Percentiles rank a stretch among this genome's conserved stretches.
phyloP scores from a whole-genome alignment of 2,888 invertebrate genomes.

The Cantharis rufa region DNA sequence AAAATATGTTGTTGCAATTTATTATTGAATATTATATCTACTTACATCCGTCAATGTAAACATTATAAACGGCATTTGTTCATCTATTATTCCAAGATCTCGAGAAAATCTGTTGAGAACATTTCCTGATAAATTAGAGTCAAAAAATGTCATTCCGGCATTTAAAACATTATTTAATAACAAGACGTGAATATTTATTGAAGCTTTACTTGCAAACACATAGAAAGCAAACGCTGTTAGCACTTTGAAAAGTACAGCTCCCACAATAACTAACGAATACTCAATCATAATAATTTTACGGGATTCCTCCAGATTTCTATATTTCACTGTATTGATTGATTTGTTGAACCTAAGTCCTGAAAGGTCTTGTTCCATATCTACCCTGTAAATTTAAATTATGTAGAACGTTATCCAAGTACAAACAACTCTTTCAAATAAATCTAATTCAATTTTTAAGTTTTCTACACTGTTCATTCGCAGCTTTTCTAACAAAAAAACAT shows the following conservation, averaged over 20 bases:
- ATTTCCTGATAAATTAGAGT: conserved; percentile 28
- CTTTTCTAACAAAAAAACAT: no score
- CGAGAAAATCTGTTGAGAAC: neutral
- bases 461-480: no score
- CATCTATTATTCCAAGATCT: neutral
- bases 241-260: neutral
- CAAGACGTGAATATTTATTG: neutral
- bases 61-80: neutral
- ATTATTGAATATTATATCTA: neutral
- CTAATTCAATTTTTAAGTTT: no score
- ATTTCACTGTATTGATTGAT: neutral
- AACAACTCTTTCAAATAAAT: no score
- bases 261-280: neutral
- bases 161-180: conserved; percentile 42
- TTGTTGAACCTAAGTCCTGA: neutral
- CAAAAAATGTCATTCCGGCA: conserved; percentile 48
- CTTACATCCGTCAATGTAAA: neutral
- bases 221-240: neutral
- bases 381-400: neutral
- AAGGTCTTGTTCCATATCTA: neutral
- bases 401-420: no score
- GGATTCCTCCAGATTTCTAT: neutral
- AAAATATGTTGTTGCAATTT: neutral
- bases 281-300: neutral
- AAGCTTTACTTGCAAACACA: neutral